Evolutionary conservation across 2,113 vertebrate species (phyloP).

Genomic region (Tachysurus fulvidraco): DNA sequence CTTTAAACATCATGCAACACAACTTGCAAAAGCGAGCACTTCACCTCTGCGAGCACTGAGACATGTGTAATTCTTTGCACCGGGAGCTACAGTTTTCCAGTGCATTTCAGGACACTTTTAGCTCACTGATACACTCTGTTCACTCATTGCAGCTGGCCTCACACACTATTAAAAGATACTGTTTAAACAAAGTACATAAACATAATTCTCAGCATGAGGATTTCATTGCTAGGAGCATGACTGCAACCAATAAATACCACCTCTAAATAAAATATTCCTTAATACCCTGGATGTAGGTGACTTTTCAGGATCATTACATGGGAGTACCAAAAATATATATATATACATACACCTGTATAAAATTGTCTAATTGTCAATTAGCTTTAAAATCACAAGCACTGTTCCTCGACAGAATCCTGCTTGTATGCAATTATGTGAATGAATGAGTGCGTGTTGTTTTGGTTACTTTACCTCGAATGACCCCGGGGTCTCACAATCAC

Average conservation of each 20-base stretch:
- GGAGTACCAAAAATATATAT: too few relatives aligned
- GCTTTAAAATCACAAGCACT: neutral
- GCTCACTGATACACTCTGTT: neutral
- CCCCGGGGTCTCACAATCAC: conserved; percentile 60
- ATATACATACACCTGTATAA: too few relatives aligned
- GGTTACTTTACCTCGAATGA: conserved; percentile 56
- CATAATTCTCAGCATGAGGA: neutral
- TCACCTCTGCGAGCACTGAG: neutral
- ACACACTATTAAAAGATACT: neutral
- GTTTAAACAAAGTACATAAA: neutral
- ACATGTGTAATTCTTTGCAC: neutral
- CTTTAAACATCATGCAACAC: neutral
- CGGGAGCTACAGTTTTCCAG: neutral
- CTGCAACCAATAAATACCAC: neutral
- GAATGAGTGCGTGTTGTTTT: neutral
- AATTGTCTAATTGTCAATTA: neutral
- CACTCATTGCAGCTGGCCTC: neutral
- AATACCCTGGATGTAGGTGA: neutral
- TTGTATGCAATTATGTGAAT: neutral
- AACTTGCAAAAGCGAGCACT: neutral
- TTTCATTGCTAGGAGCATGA: neutral
- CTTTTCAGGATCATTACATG: neutral
- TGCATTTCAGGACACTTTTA: neutral
- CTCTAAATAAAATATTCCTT: neutral
- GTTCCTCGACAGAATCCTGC: neutral